These are phyloP conservation scores for Nephrotoma appendiculata DNA, from an alignment of 2,888 invertebrate genomes.

Conservation along the genomic window DNA sequence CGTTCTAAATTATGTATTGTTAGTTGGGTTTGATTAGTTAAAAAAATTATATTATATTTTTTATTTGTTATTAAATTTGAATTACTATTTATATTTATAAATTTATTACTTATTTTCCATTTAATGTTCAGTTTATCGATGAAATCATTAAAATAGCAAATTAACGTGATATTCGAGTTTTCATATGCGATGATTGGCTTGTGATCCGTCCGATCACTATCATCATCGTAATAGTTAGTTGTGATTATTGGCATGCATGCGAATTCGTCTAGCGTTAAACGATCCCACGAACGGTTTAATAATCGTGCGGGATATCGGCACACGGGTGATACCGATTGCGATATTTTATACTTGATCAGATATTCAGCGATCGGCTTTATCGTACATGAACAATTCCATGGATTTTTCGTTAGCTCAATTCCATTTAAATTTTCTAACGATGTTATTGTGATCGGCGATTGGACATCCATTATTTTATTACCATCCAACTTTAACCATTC, in stretches of 20 bases:
- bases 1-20: conserved; percentile 56
- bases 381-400: conserved; percentile 70
- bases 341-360: conserved; percentile 66
- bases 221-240: conserved; percentile 27
- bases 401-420: conserved; percentile 61
- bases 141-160: not conserved
- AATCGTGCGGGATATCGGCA: conserved; percentile 53
- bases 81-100: not conserved
- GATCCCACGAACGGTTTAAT: conserved; percentile 54
- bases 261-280: conserved; percentile 62
- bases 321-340: conserved; percentile 52
- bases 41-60: not conserved
- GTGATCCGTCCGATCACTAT: not conserved
- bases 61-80: not conserved
- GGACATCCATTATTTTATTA: conserved; percentile 53
- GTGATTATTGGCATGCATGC: conserved; percentile 61
- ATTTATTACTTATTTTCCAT: conserved; percentile 2
- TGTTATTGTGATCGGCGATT: conserved; percentile 45
- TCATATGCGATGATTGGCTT: not conserved
- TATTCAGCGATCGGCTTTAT: conserved; percentile 60
- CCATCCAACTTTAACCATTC: conserved; percentile 66
- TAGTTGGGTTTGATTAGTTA: conserved; percentile 33
- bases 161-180: not conserved
- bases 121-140: not conserved
- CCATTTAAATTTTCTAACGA: conserved; percentile 55